Evolutionary conservation across 2,797 vertebrate species (phyloP), one percentile per base, ranked within the genome.

Genomic region (Gymnopithys bicolor): DNA sequence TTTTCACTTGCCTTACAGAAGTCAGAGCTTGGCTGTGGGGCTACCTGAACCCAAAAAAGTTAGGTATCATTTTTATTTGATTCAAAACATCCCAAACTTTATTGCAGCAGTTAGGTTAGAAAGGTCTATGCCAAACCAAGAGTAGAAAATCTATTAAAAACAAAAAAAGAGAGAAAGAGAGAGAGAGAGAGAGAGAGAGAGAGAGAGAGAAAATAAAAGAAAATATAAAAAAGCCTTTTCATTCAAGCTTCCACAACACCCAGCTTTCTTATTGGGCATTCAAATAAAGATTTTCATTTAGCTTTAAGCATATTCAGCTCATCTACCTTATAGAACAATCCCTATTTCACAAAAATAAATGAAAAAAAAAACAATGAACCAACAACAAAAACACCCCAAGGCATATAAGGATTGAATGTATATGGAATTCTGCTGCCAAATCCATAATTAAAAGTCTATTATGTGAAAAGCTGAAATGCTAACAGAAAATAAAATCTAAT

Each of bases 321-420:
- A 56, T 35, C 15, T 75, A 30, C 19, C 45, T 64, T 64, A n/a
- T 10, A 90, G 35, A 81, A 77, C 3, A 64, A 23, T 11, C 16
- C 73, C 11, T 24, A 66, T 59, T 86, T 82, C 45, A 79, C 27
- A 78, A 51, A 68, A 77, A 63, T 3, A 13, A 41, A 39, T n/a
- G 0, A 7, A n/a, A n/a, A 14, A 14, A 13, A 14, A 30, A 11
- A 0, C 11, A 67, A 41, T 2, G 16, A 84, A 35, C 1, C 7
- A 81, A 39, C 5, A 60, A 43, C 11, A 84, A 73, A 82, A 69
- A 11, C 11, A 63, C 3, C 7, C 16, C 24, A 70, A 78, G 23
- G 64, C 1, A 19, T 27, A 35, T 1, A 3, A 82, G 7, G 19
- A 55, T 73, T 76, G 76, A 81, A 66, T 49, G 24, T 32, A 60